Conservation (phyloP, 1,140 invertebrate genomes). For the Caenorhabditis remanei region DNA sequence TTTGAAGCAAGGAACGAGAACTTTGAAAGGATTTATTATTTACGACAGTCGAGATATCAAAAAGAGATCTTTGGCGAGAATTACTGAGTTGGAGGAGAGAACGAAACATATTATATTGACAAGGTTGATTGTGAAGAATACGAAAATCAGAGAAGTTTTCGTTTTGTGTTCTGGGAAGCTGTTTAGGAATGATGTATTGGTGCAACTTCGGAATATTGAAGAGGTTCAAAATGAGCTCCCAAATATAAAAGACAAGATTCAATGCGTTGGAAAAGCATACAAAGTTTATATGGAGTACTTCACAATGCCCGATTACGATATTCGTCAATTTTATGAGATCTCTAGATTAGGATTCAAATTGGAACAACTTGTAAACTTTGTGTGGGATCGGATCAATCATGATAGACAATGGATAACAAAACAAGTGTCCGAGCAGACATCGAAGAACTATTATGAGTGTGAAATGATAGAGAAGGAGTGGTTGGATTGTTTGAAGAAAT, state of each 20-base stretch:
- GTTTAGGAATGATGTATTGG: slow-evolving; percentile 27
- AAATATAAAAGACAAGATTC: neutral
- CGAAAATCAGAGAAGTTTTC: slow-evolving; percentile 17
- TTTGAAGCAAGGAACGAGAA: slow-evolving; percentile 10
- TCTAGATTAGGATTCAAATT: slow-evolving; percentile 4
- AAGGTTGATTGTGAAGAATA: slow-evolving; percentile 17
- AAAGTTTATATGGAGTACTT: slow-evolving; percentile 47
- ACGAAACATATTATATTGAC: neutral
- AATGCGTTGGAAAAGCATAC: slow-evolving; percentile 34
- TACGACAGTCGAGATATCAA: slow-evolving; percentile 55
- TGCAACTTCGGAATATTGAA: slow-evolving; percentile 41
- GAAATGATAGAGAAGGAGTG: slow-evolving; percentile 37
- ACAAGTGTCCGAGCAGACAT: slow-evolving; percentile 45
- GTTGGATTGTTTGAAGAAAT: slow-evolving; percentile 44
- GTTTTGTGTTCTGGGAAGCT: neutral
- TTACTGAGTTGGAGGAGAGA: slow-evolving; percentile 27
- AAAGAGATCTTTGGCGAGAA: slow-evolving; percentile 15
- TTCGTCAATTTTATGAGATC: slow-evolving; percentile 48
- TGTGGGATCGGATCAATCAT: slow-evolving; percentile 49
- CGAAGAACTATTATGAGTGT: slow-evolving; percentile 54
- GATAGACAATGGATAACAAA: slow-evolving; percentile 45
- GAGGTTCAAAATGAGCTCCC: slow-evolving; percentile 32
- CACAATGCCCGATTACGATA: slow-evolving; percentile 43
- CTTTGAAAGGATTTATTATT: slow-evolving; percentile 21
- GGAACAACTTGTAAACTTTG: slow-evolving; percentile 23